Base-by-base conservation (phyloP, 2,888 invertebrate genomes). In the Leucozona laternaria region DNA sequence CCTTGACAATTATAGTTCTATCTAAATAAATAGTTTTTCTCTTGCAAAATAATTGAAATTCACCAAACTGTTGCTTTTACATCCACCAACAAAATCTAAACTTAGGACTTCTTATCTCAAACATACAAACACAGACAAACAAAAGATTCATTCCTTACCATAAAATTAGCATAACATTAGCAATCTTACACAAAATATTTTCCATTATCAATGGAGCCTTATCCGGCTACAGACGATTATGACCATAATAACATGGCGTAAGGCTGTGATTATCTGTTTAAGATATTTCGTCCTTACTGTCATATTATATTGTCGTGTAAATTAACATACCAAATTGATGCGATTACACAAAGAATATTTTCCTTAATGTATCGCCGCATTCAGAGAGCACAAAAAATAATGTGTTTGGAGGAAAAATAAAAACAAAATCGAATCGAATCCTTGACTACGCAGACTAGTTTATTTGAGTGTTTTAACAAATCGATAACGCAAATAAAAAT, bases 201-300 rank as follows among this genome's bases (percentile, higher is more conserved):
- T 34, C 53, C n/a, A 45, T 66, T 37, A 60, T 55, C 57, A 75
- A 20, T 64, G 64, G 48, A n/a, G n/a, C 40, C 57, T 55, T 62
- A 43, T 31, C 88, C 79, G 89, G 88, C 89, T 90, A 89, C 89
- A 91, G 90, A 89, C 89, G 91, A 92, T 92, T 92, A 91, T 91
- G 89, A 89, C 89, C 90, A 88, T 90, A 90, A 91, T 91, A 91
- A 91, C 91, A 90, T 88, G 90, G 90, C 89, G 90, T 91, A 90
- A 92, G 90, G 89, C 88, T 80, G 89, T 89, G 90, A 90, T 91
- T 91, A 92, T 90, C 90, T 79, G 71, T 72, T 45, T 15, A 62
- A 66, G 72, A 80, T 80, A 77, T 77, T 76, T 76, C 40, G 22
- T 66, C 78, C 58, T 64, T 79, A 34, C 50, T 76, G 71, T 76